phyloP scores from a whole-genome alignment of 2,113 vertebrate species.

The Trematocara zebra region DNA sequence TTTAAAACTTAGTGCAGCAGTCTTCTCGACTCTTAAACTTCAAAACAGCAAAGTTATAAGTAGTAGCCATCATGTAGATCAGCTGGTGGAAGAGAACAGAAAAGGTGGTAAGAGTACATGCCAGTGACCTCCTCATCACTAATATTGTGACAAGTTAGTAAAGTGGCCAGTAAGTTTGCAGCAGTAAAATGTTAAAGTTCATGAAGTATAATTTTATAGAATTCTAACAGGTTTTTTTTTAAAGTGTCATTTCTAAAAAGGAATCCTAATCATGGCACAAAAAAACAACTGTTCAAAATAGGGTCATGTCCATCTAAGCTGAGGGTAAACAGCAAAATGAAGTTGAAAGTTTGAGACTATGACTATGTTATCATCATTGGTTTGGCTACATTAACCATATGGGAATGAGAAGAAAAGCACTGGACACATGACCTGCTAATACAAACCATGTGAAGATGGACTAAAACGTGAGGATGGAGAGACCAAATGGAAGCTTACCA shows the following conservation, averaged over 20 bases:
- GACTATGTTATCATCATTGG: not conserved
- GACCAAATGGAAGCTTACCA: constrained; percentile 79
- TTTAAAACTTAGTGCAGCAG: constrained; percentile 99
- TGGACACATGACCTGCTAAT: constrained; percentile 25
- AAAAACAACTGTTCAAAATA: not conserved
- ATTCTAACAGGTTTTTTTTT: not conserved
- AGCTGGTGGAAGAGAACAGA: constrained; percentile 99
- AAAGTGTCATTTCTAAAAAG: not conserved
- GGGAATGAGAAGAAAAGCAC: constrained; percentile 39
- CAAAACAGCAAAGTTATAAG: constrained; percentile 99
- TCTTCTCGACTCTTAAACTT: constrained; percentile 99
- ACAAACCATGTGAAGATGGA: constrained; percentile 43
- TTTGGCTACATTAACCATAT: constrained; percentile 31
- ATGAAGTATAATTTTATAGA: not conserved
- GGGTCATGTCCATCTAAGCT: constrained; percentile 38
- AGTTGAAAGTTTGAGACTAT: not conserved
- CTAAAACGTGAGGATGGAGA: constrained; percentile 10
- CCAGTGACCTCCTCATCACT: constrained; percentile 20
- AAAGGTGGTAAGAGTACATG: constrained; percentile 80
- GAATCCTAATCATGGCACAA: not conserved
- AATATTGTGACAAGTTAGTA: constrained; percentile 27
- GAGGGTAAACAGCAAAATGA: constrained; percentile 51
- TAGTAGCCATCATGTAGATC: constrained; percentile 99
- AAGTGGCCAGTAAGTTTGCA: constrained; percentile 18
- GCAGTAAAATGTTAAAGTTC: not conserved